Base-by-base conservation (phyloP, 2,888 invertebrate species). In the Atethmia centrago region DNA sequence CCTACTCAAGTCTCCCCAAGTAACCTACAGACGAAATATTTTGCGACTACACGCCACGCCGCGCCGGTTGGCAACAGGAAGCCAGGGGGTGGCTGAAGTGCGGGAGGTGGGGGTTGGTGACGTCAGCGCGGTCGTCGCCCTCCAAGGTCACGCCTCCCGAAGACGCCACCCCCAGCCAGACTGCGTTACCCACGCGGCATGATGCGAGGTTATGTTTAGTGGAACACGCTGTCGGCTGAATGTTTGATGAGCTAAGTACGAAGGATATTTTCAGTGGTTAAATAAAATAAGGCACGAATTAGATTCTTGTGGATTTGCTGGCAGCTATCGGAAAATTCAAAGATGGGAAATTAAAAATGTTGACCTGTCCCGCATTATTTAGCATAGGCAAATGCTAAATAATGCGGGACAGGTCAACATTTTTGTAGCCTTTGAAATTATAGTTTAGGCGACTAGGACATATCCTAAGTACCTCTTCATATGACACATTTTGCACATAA, bases 111-210 rank as follows among this genome's bases (percentile, higher is more conserved):
- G 64, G 72, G 51, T 9, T 67, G 73, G 79, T 92, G 91, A 93
- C 93, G 92, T 92, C 92, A 93, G 79, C 74, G 72, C 89, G 93
- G 92, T 93, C 91, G 92, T 86, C 90, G 92, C 85, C 83, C 85
- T 83, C 77, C 85, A 85, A 85, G 85, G 85, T 85, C 85, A 86
- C 74, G 86, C 88, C 91, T 83, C 74, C 83, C 88, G 90, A 92
- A 92, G 92, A 90, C 83, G 79, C 88, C 84, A 85, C 88, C 87
- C 87, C 67, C 67, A 49, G 65, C 69, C 65, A 83, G 83, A 83
- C 80, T 79, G 75, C 68, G 84, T 79, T 83, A 84, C 77, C 84
- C 82, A 83, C 83, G 82, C 80, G 73, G 71, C 56, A 70, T 74
- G 71, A 73, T 85, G 78, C 71, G 49, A 55, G 64, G 61, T 69